Percentiles rank a stretch among this genome's conserved stretches.
These are phyloP conservation scores for Pangasius mekongensis DNA, from an alignment of 2,797 vertebrate genomes.

Conservation along the genomic window DNA sequence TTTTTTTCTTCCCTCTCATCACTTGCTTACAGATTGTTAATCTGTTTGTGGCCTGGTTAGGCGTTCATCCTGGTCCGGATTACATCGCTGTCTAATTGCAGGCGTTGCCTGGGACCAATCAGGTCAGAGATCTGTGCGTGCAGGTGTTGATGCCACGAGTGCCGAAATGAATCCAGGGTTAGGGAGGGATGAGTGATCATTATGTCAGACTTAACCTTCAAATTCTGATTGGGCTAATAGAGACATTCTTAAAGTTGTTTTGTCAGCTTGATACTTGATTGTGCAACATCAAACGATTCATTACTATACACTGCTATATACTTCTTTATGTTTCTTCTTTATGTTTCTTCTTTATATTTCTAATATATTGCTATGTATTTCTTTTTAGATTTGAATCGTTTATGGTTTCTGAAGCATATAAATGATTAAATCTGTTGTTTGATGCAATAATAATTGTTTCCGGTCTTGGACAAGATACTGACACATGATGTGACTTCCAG, in stretches of 20 bases:
- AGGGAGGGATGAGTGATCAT: neutral
- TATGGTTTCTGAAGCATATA: neutral
- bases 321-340: no score
- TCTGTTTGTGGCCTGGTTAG: conserved; percentile 95
- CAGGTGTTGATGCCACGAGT: conserved; percentile 64
- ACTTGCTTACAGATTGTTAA: conserved; percentile 88
- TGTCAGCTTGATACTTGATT: neutral
- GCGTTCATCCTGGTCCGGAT: conserved; percentile 84
- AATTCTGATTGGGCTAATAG: neutral
- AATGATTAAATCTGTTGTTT: neutral
- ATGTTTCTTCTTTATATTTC: no score
- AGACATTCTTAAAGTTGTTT: neutral
- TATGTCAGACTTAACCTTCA: neutral
- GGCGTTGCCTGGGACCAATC: conserved; percentile 61
- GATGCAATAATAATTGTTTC: neutral
- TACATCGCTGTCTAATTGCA: conserved; percentile 86
- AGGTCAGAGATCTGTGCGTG: conserved; percentile 58
- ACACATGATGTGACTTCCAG: neutral
- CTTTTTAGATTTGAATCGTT: neutral
- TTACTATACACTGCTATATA: no score
- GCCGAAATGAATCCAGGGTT: neutral
- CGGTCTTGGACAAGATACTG: neutral
- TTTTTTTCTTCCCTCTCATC: conserved; percentile 41
- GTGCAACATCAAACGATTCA: neutral
- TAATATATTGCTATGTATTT: neutral